Evolutionary conservation across 2,888 invertebrate species (phyloP).

Genomic region (Melanophora roralis): DNA sequence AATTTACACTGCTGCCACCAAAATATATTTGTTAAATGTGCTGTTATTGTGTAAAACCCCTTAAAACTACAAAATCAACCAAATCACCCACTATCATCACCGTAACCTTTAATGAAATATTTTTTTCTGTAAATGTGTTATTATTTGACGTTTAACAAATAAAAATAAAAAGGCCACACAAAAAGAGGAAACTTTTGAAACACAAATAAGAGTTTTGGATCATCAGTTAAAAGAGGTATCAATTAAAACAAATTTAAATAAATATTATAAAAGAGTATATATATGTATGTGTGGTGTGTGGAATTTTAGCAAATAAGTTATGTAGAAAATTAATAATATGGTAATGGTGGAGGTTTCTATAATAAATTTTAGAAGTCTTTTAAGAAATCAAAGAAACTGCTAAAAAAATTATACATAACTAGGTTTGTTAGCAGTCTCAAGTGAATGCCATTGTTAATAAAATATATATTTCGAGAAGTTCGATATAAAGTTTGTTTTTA

Average conservation of each 20-base stretch:
- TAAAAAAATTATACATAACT: too few relatives aligned
- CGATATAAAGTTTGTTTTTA: too few relatives aligned
- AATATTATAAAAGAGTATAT: too few relatives aligned
- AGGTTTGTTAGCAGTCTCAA: too few relatives aligned
- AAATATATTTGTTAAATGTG: slow-evolving; percentile 49
- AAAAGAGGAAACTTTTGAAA: slow-evolving; percentile 95
- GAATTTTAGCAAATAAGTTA: slow-evolving; percentile 25
- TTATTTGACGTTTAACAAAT: not conserved
- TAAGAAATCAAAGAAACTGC: too few relatives aligned
- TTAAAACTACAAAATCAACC: not conserved
- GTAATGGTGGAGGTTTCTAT: slow-evolving; percentile 32
- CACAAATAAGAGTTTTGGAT: slow-evolving; percentile 92
- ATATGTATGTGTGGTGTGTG: slow-evolving; percentile 2
- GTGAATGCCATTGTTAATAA: too few relatives aligned
- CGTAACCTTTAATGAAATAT: slow-evolving; percentile 13
- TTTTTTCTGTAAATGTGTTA: slow-evolving; percentile 24
- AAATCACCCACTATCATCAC: not conserved
- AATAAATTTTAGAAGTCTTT: too few relatives aligned
- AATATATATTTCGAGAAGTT: too few relatives aligned
- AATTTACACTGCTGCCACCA: slow-evolving; percentile 13
- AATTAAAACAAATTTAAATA: slow-evolving; percentile 1
- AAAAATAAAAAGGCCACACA: slow-evolving; percentile 87
- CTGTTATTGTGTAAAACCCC: slow-evolving; percentile 41
- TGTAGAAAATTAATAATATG: slow-evolving; percentile 17
- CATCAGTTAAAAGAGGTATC: slow-evolving; percentile 96